phyloP scores from a whole-genome alignment of 64 coral and sea anemone species.

The Montipora foliosa region DNA sequence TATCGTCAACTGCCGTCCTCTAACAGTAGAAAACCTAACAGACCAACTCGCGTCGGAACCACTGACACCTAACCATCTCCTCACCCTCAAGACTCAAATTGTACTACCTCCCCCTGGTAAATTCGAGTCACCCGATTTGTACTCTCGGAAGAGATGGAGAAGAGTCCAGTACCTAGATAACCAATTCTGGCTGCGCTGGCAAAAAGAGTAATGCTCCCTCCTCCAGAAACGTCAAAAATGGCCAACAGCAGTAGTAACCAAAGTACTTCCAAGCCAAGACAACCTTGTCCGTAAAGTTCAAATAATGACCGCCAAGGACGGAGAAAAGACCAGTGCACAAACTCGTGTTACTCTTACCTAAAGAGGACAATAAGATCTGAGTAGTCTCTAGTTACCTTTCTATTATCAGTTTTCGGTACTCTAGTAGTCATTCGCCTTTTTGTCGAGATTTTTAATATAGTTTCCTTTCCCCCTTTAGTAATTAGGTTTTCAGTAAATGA shows the following conservation, averaged over 20 bases:
- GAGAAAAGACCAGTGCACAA: conserved; percentile 69
- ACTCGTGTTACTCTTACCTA: conserved; percentile 40
- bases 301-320: conserved; percentile 28
- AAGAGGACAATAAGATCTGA: conserved; percentile 49
- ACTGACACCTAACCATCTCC: conserved; percentile 46
- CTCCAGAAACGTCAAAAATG: conserved; percentile 56
- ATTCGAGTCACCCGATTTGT: conserved; percentile 34
- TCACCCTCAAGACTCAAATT: conserved; percentile 33
- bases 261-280: conserved; percentile 49
- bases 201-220: conserved; percentile 46
- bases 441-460: too few species aligned
- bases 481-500: too few species aligned
- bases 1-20: conserved; percentile 56
- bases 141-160: conserved; percentile 49
- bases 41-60: conserved; percentile 32
- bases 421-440: too few species aligned
- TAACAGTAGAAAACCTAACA: conserved; percentile 33
- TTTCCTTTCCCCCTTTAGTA: too few species aligned
- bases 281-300: conserved; percentile 54
- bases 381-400: neutral
- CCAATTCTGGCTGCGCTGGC: conserved; percentile 63
- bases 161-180: conserved; percentile 58
- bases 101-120: conserved; percentile 51
- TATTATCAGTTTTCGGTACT: too few species aligned
- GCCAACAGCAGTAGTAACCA: conserved; percentile 34